Conservation (phyloP, 2,113 vertebrate genomes). For the Pogona vitticeps region DNA sequence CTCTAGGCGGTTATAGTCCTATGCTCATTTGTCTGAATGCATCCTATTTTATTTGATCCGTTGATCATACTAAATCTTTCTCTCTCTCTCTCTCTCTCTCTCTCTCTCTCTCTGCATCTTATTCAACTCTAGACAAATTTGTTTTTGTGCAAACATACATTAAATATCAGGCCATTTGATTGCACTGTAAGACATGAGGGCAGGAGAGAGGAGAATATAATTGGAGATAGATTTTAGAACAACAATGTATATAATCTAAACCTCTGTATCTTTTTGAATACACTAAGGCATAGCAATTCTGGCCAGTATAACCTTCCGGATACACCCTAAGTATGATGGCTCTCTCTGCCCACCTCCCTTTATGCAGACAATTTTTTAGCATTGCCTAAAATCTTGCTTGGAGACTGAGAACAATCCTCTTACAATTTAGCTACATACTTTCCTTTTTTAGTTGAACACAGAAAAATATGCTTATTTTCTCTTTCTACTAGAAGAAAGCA, state of each 20-base stretch:
- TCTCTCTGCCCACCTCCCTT: background rate
- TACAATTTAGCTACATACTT: constrained; percentile 14
- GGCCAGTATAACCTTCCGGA: background rate
- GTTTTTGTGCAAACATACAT: too few relatives aligned
- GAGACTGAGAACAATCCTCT: background rate
- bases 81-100: too few relatives aligned
- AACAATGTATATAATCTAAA: background rate
- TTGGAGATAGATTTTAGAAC: background rate
- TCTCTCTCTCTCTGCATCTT: too few relatives aligned
- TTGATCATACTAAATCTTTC: too few relatives aligned
- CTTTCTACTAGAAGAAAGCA: too few relatives aligned
- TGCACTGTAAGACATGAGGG: background rate
- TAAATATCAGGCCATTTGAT: too few relatives aligned
- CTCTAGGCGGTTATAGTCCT: too few relatives aligned
- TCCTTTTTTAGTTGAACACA: background rate
- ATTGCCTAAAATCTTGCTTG: background rate
- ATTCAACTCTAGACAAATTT: too few relatives aligned
- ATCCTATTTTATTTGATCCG: too few relatives aligned
- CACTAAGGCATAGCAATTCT: background rate
- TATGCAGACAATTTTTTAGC: background rate
- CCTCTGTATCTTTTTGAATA: background rate
- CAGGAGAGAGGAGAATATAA: background rate
- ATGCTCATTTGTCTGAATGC: too few relatives aligned
- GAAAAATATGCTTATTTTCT: background rate
- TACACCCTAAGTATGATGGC: background rate